Conservation (phyloP, 2,888 invertebrate species). For the Ichneumoninae sp. region DNA sequence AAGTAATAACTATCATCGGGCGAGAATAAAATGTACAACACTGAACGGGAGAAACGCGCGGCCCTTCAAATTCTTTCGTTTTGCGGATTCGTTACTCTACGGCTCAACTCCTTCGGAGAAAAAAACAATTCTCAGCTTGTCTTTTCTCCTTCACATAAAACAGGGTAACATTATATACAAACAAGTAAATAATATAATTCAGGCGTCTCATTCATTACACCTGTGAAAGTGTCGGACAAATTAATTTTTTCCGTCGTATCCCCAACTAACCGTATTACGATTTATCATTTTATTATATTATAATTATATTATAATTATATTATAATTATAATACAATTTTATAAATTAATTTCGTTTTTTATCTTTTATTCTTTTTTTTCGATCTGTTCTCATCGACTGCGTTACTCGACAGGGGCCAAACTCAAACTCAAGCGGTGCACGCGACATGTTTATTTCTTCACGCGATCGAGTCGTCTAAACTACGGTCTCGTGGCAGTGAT, state of each 20-base stretch:
- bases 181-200: constrained; percentile 42
- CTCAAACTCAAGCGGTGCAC: constrained; percentile 46
- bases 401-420: constrained; percentile 31
- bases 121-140: constrained; percentile 11
- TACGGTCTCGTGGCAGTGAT: constrained; percentile 67
- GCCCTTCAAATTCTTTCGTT: background rate
- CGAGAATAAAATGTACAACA: constrained; percentile 58
- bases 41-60: constrained; percentile 10
- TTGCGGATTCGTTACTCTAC: background rate
- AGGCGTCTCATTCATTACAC: constrained; percentile 27
- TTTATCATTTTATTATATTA: background rate
- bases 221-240: background rate
- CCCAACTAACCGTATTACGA: constrained; percentile 8
- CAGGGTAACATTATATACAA: constrained; percentile 60
- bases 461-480: constrained; percentile 67
- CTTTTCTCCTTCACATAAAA: constrained; percentile 35
- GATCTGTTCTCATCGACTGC: background rate
- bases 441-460: constrained; percentile 52
- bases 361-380: background rate
- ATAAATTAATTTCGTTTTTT: background rate
- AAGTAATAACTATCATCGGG: constrained; percentile 45
- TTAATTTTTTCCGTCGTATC: background rate
- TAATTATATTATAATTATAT: too few species aligned
- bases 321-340: background rate
- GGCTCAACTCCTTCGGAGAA: background rate